Evolutionary conservation across 1,140 invertebrate species (phyloP), one percentile per base, ranked within the genome.

Genomic region (Chelonus insularis): DNA sequence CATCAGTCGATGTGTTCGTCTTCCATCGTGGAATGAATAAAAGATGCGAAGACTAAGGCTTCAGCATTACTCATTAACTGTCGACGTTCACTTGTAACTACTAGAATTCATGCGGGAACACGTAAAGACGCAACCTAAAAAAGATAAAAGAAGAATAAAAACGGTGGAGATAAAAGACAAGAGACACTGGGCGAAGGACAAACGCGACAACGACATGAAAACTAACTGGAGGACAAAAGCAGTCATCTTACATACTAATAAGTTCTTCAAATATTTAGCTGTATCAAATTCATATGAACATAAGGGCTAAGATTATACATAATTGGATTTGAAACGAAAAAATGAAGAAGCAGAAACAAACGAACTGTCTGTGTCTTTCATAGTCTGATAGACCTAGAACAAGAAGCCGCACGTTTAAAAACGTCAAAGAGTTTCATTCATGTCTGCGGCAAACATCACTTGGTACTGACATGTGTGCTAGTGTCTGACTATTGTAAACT

Each of bases 371-470:
- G 64, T 61, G 55, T 45, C 7, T 29, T 29, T 21, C 39, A 32
- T 43, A 3, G 25, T 29, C 25, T 29, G 3, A 29, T 29, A 29
- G 25, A 29, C 25, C 25, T 29, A 29, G 25, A 29, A 29, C 7
- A 29, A 62, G 14, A 12, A 23, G 67, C 66, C 67, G 72, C 67
- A 73, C 66, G 68, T 67, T 68, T 63, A 77, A 72, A 41, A 25
- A 23, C 70, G 74, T 78, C 75, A 77, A 78, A 78, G 75, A 75
- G 72, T 78, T 78, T 75, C 75, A 77, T 77, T 78, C 76, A 78
- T 76, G 66, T 68, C 64, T 57, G 73, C 74, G 75, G 75, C 74
- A 65, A 74, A 76, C 72, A 76, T 77, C 72, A 76, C 70, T 52
- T 77, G 73, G 68, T 50, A 50, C 66, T 57, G 69, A 77, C 72